phyloP scores from a whole-genome alignment of 1,140 invertebrate species.

The Heliothis subflexa region DNA sequence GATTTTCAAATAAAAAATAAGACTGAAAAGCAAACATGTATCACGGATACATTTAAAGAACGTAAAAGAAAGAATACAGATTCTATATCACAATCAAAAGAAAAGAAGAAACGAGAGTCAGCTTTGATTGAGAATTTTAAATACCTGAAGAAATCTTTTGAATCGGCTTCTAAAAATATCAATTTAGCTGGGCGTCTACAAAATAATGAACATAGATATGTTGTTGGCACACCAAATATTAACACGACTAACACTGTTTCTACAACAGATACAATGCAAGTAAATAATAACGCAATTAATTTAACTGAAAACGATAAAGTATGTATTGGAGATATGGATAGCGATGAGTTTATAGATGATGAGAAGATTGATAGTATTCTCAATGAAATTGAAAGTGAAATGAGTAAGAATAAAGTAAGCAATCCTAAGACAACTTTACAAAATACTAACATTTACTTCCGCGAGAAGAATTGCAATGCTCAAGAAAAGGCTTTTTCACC shows the following conservation, averaged over 20 bases:
- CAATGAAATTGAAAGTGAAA: constrained; percentile 75
- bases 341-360: constrained; percentile 61
- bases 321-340: constrained; percentile 41
- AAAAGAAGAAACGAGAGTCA: constrained; percentile 73
- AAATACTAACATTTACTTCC: neutral
- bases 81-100: constrained; percentile 61
- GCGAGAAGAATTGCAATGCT: neutral
- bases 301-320: neutral
- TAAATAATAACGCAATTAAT: neutral
- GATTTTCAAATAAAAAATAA: constrained; percentile 3
- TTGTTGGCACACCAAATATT: neutral
- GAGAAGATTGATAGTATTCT: constrained; percentile 68
- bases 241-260: neutral
- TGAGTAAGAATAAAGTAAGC: constrained; percentile 42
- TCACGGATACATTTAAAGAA: constrained; percentile 60
- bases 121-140: constrained; percentile 66
- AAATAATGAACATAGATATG: neutral
- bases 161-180: constrained; percentile 56
- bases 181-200: constrained; percentile 53
- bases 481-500: neutral
- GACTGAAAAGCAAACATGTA: constrained; percentile 51
- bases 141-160: constrained; percentile 65
- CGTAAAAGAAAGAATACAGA: constrained; percentile 70
- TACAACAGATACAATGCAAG: neutral
- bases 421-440: neutral